These are phyloP conservation scores for Mythimna impura DNA, from an alignment of 2,888 invertebrate species.

Conservation along the genomic window DNA sequence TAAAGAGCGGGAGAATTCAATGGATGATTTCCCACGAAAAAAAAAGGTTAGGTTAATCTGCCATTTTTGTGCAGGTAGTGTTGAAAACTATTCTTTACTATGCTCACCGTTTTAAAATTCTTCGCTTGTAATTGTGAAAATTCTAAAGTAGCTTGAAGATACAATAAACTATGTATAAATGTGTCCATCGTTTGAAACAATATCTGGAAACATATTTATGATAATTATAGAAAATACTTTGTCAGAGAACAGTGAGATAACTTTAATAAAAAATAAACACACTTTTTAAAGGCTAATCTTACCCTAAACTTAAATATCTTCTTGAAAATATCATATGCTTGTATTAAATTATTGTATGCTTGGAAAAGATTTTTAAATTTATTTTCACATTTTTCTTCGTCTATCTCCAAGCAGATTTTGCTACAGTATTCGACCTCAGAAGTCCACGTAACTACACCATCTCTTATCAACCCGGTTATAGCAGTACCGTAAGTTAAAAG, in stretches of 20 bases:
- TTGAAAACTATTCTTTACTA: background rate
- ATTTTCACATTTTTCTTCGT: conserved; percentile 9
- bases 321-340: conserved; percentile 40
- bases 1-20: too few species aligned
- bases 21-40: too few species aligned
- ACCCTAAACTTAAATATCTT: conserved; percentile 32
- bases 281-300: background rate
- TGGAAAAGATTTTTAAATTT: conserved; percentile 22
- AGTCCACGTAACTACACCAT: conserved; percentile 33
- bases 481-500: conserved; percentile 18
- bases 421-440: conserved; percentile 27
- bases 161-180: conserved; percentile 27
- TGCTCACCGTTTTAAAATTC: conserved; percentile 7
- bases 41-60: too few species aligned
- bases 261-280: background rate
- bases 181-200: conserved; percentile 32
- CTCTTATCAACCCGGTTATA: conserved; percentile 27
- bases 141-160: conserved; percentile 7
- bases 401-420: conserved; percentile 11
- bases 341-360: conserved; percentile 38
- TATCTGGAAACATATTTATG: conserved; percentile 2
- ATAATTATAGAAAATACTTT: background rate
- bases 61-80: too few species aligned
- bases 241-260: background rate
- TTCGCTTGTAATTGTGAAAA: background rate